Conservation (phyloP, 2,113 vertebrate genomes). For the Pterophyllum scalare region DNA sequence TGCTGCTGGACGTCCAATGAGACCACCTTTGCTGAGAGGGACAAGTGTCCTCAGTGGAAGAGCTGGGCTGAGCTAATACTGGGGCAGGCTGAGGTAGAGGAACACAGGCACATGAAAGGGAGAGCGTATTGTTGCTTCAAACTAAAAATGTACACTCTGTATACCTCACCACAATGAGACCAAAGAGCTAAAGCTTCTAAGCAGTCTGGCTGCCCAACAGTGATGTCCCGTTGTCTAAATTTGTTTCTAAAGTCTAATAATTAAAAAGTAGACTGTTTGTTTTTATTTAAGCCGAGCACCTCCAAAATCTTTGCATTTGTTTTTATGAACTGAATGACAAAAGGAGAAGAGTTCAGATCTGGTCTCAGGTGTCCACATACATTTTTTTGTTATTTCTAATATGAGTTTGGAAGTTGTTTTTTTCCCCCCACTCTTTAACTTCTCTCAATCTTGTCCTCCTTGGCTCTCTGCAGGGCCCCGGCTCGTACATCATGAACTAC, state of each 20-base stretch:
- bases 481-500: constrained; percentile 99
- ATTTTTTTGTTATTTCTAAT: background rate
- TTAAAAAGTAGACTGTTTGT: background rate
- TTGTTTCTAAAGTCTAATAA: background rate
- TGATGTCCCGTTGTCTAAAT: background rate
- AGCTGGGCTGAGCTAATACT: constrained; percentile 99
- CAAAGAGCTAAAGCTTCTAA: background rate
- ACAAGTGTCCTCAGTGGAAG: constrained; percentile 98
- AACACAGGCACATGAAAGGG: background rate
- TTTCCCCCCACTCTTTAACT: background rate
- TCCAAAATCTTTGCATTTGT: background rate
- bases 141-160: background rate
- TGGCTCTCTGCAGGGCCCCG: constrained; percentile 85
- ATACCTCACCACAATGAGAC: background rate
- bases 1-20: constrained; percentile 98
- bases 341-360: background rate
- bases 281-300: too few species aligned
- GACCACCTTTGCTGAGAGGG: constrained; percentile 94
- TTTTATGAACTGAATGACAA: background rate
- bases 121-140: background rate
- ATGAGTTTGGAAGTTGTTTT: background rate
- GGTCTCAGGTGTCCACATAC: background rate
- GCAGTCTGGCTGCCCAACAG: background rate
- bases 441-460: background rate
- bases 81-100: constrained; percentile 93